A percentile compares a stretch with the other conserved stretches of the same genome.
These are phyloP conservation scores for Pollenia griseotomentosa DNA, from an alignment of 2,888 invertebrate genomes.

Conservation along the genomic window DNA sequence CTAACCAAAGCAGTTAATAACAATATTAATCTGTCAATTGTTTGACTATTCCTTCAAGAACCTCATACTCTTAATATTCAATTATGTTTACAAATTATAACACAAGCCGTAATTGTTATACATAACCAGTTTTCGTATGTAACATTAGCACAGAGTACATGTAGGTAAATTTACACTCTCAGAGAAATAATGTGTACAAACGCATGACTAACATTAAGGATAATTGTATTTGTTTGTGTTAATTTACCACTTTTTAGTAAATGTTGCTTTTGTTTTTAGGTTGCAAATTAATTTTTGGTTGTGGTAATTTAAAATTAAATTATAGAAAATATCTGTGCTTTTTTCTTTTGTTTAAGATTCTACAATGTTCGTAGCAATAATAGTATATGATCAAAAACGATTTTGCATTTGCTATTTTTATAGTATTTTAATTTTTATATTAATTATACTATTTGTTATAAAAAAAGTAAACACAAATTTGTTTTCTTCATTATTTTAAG, in stretches of 20 bases:
- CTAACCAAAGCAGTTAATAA: conserved; percentile 6
- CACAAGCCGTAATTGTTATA: conserved; percentile 35
- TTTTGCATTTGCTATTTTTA: neutral
- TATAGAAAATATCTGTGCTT: neutral
- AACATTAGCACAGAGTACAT: neutral
- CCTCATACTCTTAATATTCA: neutral
- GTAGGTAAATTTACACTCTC: neutral
- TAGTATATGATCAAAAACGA: neutral
- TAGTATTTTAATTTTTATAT: neutral
- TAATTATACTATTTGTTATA: neutral
- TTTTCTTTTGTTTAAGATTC: neutral
- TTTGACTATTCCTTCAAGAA: neutral
- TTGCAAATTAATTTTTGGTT: neutral
- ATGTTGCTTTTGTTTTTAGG: conserved; percentile 3
- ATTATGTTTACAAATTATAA: conserved; percentile 41
- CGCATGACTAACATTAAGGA: conserved; percentile 26
- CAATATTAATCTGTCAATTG: conserved; percentile 2
- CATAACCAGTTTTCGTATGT: neutral
- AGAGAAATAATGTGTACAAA: neutral
- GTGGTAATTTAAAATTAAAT: conserved; percentile 8
- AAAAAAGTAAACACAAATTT: neutral
- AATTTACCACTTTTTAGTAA: conserved; percentile 26
- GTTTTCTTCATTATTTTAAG: neutral
- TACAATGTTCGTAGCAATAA: neutral
- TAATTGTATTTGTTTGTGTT: neutral